Conservation (phyloP, 1,140 invertebrate genomes). For the Hyles vespertilio region DNA sequence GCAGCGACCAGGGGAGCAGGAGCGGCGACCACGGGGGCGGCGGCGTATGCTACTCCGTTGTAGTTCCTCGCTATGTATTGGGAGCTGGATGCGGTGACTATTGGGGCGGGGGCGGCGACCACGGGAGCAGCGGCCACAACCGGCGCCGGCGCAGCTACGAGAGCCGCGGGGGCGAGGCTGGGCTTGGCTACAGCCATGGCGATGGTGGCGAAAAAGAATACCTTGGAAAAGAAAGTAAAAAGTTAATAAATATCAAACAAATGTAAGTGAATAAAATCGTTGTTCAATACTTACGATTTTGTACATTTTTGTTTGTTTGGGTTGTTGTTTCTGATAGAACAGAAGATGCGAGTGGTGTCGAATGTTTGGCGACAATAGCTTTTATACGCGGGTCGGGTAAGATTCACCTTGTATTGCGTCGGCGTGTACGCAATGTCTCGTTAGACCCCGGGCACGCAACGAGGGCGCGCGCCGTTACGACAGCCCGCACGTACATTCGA, state of each 20-base stretch:
- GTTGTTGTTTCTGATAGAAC: conserved; percentile 43
- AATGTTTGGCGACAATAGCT: conserved; percentile 53
- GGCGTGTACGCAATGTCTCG: conserved; percentile 39
- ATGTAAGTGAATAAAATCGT: neutral
- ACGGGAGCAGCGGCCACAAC: conserved; percentile 43
- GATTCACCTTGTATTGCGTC: conserved; percentile 69
- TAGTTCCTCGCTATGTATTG: conserved; percentile 80
- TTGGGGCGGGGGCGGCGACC: conserved; percentile 70
- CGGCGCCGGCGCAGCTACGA: conserved; percentile 55
- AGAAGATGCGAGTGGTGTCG: conserved; percentile 47
- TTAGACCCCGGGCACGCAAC: conserved; percentile 59
- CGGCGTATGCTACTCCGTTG: conserved; percentile 70
- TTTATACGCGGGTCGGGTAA: conserved; percentile 57
- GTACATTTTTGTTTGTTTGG: conserved; percentile 48
- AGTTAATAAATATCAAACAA: neutral
- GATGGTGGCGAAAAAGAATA: conserved; percentile 50
- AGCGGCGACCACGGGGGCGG: conserved; percentile 47
- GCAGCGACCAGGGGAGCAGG: conserved; percentile 44
- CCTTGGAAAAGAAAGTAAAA: conserved; percentile 33
- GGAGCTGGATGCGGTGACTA: conserved; percentile 79
- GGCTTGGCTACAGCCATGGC: conserved; percentile 60
- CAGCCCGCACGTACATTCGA: conserved; percentile 13
- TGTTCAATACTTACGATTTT: conserved; percentile 46
- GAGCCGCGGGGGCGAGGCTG: conserved; percentile 47
- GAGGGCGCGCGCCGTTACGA: conserved; percentile 51